Evolutionary conservation across 1,140 invertebrate species (phyloP).

Genomic region (Elymnias hypermnestra): DNA sequence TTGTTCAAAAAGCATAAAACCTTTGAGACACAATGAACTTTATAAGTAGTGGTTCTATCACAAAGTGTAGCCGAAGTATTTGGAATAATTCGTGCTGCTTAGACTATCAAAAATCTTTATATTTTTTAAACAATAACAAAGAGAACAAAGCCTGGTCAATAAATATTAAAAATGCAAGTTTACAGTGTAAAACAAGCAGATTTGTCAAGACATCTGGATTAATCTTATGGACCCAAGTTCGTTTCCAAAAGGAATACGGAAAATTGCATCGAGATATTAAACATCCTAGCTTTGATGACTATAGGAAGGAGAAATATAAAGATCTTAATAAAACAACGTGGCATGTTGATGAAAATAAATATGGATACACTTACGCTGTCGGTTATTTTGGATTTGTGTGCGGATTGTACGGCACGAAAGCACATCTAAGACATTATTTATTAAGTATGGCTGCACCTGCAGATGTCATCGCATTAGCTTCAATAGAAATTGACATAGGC

Average conservation of each 20-base stretch:
- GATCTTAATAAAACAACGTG: conserved; percentile 45
- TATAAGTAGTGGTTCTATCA: not conserved
- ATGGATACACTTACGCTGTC: conserved; percentile 38
- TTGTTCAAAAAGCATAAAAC: not conserved
- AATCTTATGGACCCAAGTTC: conserved; percentile 43
- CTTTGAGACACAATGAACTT: not conserved
- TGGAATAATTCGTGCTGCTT: not conserved
- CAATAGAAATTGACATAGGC: conserved; percentile 50
- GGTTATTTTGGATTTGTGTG: conserved; percentile 43
- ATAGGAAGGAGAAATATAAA: conserved; percentile 47
- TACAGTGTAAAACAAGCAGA: not conserved
- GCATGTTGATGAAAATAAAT: conserved; percentile 45
- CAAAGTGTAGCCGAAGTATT: not conserved
- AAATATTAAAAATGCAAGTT: not conserved
- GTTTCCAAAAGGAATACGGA: conserved; percentile 36
- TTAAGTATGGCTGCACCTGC: conserved; percentile 44
- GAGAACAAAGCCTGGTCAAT: not conserved
- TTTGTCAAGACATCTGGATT: not conserved
- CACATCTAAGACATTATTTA: conserved; percentile 37
- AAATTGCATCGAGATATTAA: conserved; percentile 50
- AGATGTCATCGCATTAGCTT: conserved; percentile 52
- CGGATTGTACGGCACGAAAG: conserved; percentile 41
- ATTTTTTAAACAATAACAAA: not conserved
- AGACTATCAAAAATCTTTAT: not conserved
- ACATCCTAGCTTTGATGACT: conserved; percentile 50